Base-by-base conservation (phyloP, 2,888 invertebrate genomes). In the Drosophila neonasuta region DNA sequence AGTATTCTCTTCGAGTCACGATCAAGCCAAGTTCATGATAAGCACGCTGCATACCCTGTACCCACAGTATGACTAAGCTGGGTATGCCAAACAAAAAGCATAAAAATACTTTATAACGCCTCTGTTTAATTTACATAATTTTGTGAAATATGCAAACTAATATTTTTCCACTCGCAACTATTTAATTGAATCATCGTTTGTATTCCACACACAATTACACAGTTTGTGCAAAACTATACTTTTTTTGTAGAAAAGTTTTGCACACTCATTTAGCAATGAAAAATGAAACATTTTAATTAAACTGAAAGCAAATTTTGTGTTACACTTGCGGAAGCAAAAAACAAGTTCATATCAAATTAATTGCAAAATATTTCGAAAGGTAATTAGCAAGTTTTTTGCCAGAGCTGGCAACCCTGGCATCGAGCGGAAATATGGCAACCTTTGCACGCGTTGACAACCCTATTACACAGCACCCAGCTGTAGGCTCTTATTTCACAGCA, bases 391-490 rank as follows among this genome's bases (percentile, higher is more conserved):
- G 13, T 13, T 39, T 13, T 39, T 13, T 13, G 39, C 39, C n/a
- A 6, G 39, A n/a, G 39, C 13, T 39, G 39, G 39, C 39, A 39
- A 39, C 39, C 13, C 39, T 39, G 32, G 32, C 32, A 9, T 1
- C 32, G 3, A 10, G 32, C 32, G 32, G 2, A 32, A 32, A 10
- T 32, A 32, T 32, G 32, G 32, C 36, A 45, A 45, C 55, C 44
- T 45, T 55, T 45, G 34, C 34, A 36, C 24, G 34, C 13, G 34
- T 24, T 45, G 45, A 45, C 45, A 55, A 45, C 55, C 45, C 55
- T 55, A 45, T 10, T 8, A 10, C 10, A 34, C 42, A 42, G 42
- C 42, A 34, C 11, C 3, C 17, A 30, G 42, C 30, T 30, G 29
- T 54, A 15, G 30, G 10, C 11, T n/a, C 44, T 29, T 44, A n/a